Conservation (phyloP, 2,113 vertebrate species). For the Columba janthina region DNA sequence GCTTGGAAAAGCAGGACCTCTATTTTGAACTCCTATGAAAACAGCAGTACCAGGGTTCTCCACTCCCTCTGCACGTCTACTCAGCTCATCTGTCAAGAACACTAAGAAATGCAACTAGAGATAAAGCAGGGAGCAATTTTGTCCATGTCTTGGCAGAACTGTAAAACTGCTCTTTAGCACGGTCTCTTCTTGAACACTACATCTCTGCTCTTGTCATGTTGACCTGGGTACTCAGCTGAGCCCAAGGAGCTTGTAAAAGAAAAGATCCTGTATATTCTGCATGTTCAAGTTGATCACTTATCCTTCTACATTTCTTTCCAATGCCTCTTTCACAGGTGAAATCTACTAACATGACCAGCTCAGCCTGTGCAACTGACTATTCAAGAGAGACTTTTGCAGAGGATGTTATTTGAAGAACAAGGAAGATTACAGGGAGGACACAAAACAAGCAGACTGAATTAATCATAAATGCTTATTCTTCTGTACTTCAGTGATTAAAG, state of each 20-base stretch:
- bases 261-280: not conserved
- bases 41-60: not conserved
- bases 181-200: not conserved
- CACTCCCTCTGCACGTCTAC: not conserved
- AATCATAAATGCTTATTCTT: not conserved
- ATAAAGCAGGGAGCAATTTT: not conserved
- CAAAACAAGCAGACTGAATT: not conserved
- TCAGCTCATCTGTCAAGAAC: not conserved
- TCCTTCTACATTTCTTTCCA: not conserved
- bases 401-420: not conserved
- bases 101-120: not conserved
- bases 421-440: not conserved
- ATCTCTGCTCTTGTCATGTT: rapidly evolving
- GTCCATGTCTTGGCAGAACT: not conserved
- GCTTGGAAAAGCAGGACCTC: not conserved
- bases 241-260: not conserved
- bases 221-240: not conserved
- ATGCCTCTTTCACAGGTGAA: not conserved
- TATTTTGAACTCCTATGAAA: not conserved
- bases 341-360: not conserved
- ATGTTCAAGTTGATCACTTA: not conserved
- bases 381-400: not conserved
- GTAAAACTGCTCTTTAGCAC: not conserved
- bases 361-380: not conserved
- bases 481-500: not conserved